Percentiles rank a stretch among this genome's conserved stretches.
Evolutionary conservation across 1,140 invertebrate species (phyloP).

Genomic region (Zaprionus ghesquierei): DNA sequence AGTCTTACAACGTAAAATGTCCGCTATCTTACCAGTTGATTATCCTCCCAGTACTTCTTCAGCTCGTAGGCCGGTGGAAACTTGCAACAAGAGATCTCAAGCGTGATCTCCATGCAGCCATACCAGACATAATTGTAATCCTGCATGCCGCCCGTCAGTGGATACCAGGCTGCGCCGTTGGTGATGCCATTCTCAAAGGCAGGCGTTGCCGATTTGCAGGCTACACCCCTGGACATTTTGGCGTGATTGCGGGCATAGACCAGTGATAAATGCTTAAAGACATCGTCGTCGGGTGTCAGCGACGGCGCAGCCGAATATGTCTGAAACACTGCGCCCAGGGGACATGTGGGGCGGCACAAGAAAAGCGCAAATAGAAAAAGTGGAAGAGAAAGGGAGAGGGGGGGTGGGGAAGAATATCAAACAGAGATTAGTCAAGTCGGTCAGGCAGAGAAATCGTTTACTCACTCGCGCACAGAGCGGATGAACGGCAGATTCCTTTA

Average conservation of each 20-base stretch:
- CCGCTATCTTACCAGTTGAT: slow-evolving; percentile 88
- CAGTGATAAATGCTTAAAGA: slow-evolving; percentile 94
- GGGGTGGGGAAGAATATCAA: slow-evolving; percentile 7
- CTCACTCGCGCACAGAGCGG: slow-evolving; percentile 91
- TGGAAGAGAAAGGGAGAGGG: slow-evolving; percentile 13
- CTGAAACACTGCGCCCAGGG: slow-evolving; percentile 89
- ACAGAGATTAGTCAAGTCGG: slow-evolving; percentile 41
- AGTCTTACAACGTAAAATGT: not conserved
- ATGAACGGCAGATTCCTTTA: slow-evolving; percentile 92
- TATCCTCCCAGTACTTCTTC: slow-evolving; percentile 97
- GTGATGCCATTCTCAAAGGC: slow-evolving; percentile 94
- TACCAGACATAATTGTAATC: slow-evolving; percentile 99
- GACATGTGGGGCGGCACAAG: slow-evolving; percentile 83
- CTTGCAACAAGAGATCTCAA: slow-evolving; percentile 99
- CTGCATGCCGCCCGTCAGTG: slow-evolving; percentile 95
- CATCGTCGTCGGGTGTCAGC: slow-evolving; percentile 95
- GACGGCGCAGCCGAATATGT: slow-evolving; percentile 90
- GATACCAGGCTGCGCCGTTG: slow-evolving; percentile 96
- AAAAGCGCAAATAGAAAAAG: slow-evolving; percentile 28
- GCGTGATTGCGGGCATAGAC: slow-evolving; percentile 95
- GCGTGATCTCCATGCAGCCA: slow-evolving; percentile 98
- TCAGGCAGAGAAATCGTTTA: slow-evolving; percentile 17
- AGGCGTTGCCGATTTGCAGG: slow-evolving; percentile 89
- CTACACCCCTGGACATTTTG: slow-evolving; percentile 91
- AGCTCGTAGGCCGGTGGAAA: slow-evolving; percentile 93